phyloP scores from a whole-genome alignment of 2,888 invertebrate species.

The Cremastinae sp. region DNA sequence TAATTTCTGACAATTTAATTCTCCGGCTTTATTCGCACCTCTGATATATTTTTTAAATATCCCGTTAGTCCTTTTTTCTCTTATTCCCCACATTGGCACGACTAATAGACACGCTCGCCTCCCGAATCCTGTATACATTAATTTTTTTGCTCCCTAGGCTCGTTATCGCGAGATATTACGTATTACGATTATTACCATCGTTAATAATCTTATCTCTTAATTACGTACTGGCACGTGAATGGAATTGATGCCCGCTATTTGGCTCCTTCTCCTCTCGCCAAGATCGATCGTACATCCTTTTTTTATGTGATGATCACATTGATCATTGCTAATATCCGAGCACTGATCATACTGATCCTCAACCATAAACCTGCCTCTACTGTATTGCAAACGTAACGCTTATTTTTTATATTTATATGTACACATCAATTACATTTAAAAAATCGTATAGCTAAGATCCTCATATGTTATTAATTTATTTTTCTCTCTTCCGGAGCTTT shows the following conservation, averaged over 20 bases:
- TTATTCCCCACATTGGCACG: constrained; percentile 27
- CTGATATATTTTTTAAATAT: background rate
- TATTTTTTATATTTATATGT: background rate
- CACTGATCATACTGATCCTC: constrained; percentile 8
- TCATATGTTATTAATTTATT: too few species aligned
- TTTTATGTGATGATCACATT: constrained; percentile 23
- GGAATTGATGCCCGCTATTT: constrained; percentile 48
- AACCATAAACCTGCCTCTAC: background rate
- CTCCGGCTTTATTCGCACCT: constrained; percentile 26
- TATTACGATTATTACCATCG: constrained; percentile 57
- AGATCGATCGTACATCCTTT: constrained; percentile 31
- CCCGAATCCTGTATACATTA: constrained; percentile 32
- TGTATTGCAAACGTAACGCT: background rate
- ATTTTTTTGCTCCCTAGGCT: constrained; percentile 42
- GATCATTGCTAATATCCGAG: constrained; percentile 32
- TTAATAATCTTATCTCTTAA: constrained; percentile 62
- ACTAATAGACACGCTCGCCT: constrained; percentile 51
- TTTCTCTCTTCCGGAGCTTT: too few species aligned
- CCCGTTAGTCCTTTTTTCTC: constrained; percentile 8
- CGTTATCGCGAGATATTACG: constrained; percentile 57
- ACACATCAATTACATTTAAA: too few species aligned
- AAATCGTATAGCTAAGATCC: too few species aligned
- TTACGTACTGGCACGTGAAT: constrained; percentile 58
- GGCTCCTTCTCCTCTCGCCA: constrained; percentile 16
- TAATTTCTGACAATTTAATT: too few species aligned